These are phyloP conservation scores for Sebastes cheni DNA, from an alignment of 2,797 vertebrate genomes.

Conservation along the genomic window DNA sequence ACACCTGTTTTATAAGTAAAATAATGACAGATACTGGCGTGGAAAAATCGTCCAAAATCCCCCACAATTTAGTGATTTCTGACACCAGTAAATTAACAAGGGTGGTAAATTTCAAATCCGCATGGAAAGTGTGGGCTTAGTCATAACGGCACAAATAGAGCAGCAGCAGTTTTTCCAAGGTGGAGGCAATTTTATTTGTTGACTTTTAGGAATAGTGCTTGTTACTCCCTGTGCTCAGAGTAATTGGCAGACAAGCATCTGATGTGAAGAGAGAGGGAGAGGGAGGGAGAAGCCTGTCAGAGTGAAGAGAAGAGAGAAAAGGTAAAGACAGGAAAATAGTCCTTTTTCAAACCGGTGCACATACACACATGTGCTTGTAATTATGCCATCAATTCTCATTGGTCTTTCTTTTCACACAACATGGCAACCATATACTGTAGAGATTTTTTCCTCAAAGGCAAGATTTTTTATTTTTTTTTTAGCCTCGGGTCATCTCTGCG, in stretches of 20 bases:
- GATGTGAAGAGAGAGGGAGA: not conserved
- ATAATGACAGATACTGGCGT: constrained; percentile 37
- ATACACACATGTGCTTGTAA: not conserved
- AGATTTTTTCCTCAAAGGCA: not conserved
- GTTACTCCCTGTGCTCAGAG: constrained; percentile 50
- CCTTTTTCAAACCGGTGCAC: constrained; percentile 2
- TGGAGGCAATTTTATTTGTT: constrained; percentile 73
- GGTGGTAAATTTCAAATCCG: constrained; percentile 16
- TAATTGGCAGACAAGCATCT: constrained; percentile 65
- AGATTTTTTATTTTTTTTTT: not conserved
- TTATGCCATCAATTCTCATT: constrained; percentile 16
- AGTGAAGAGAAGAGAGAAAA: not conserved
- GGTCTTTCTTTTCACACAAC: not conserved
- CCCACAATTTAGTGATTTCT: constrained; percentile 5
- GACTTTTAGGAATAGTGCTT: constrained; percentile 54
- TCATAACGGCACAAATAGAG: constrained; percentile 51
- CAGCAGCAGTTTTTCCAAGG: constrained; percentile 56
- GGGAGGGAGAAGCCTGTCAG: not conserved
- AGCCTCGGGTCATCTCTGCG: not conserved
- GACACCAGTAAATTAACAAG: not conserved
- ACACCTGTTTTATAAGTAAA: constrained; percentile 14
- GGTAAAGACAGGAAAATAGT: not conserved
- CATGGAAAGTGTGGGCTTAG: constrained; percentile 47
- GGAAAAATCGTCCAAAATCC: constrained; percentile 11
- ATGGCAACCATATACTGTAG: not conserved